Base-by-base conservation (phyloP, 2,113 vertebrate species). In the Lipophrys pholis region DNA sequence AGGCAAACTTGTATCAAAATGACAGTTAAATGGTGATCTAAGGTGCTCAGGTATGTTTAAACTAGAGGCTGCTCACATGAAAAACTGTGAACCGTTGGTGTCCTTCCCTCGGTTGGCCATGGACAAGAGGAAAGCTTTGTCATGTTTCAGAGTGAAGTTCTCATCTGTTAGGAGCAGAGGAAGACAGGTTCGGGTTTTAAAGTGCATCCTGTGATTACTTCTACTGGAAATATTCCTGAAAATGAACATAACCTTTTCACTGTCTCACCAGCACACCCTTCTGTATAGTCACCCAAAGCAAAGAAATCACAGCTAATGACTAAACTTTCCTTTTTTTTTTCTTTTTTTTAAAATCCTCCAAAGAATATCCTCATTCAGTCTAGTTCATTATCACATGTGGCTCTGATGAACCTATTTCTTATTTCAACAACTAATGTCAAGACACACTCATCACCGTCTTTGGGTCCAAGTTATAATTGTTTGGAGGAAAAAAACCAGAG, bases 61-160 rank as follows among this genome's bases (percentile, higher is more conserved):
- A 51, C 30, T 64, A 46, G 76, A 16, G 36, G 41, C 12, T 8
- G 96, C 98, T 99, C 95, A 99, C 98, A 99, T 97, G 92, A 99
- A 99, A 89, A 99, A 99, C 94, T 99, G 98, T 73, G 98, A 99
- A 82, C 97, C 98, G 90, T 99, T 99, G 81, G 98, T 99, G 93
- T 98, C 94, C 91, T 98, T 99, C 92, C 98, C 98, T 79, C 98
- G 95, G 91, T 99, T 99, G 94, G 98, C 98, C 98, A 99, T 99
- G 81, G 98, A 99, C 94, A 99, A 93, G 92, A 99, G 97, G 95
- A 98, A 99, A 75, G 97, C 96, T 94, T 93, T 95, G 94, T 99
- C 97, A 74, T 99, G 98, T 97, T 99, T 99, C 93, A 99, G 96
- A 95, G 94, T 95, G 95, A 99, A 98, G 95, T 98, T 99, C 94